A percentile compares a stretch with the other conserved stretches of the same genome.
Conservation (phyloP, 2,113 vertebrate species). For the Leptosomus discolor region DNA sequence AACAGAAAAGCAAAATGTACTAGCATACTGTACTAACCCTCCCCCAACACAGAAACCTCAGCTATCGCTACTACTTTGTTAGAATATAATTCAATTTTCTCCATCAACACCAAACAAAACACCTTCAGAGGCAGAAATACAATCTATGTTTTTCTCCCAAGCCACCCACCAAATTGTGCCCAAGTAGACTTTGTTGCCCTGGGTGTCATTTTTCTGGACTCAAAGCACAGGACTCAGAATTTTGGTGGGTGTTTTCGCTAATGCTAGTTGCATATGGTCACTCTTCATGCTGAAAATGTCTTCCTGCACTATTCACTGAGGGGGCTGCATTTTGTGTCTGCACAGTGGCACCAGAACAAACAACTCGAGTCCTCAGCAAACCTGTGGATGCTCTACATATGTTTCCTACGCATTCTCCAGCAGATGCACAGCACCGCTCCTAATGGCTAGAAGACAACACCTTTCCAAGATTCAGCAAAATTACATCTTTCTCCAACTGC, state of each 20-base stretch:
- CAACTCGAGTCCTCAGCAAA: not conserved
- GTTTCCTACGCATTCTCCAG: not conserved
- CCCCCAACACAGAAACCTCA: not conserved
- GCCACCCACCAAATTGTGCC: not conserved
- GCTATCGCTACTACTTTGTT: not conserved
- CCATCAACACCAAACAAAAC: not conserved
- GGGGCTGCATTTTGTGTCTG: not conserved
- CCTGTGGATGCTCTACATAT: not conserved
- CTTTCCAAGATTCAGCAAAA: not conserved
- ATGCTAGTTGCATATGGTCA: not conserved
- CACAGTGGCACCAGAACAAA: not conserved
- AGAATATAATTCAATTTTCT: constrained; percentile 37
- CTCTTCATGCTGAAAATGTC: not conserved
- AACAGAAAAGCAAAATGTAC: not conserved
- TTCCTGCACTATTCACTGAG: not conserved
- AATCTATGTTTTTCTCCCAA: not conserved
- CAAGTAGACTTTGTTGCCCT: not conserved
- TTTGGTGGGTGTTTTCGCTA: not conserved
- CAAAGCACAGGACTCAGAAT: not conserved
- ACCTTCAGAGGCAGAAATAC: constrained; percentile 8
- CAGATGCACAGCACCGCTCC: accelerated
- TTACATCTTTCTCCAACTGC: not conserved
- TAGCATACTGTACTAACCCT: not conserved
- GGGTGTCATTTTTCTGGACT: not conserved
- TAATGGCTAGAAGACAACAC: not conserved